Evolutionary conservation across 2,888 invertebrate species (phyloP).

Genomic region (Drosophila stalkeri): DNA sequence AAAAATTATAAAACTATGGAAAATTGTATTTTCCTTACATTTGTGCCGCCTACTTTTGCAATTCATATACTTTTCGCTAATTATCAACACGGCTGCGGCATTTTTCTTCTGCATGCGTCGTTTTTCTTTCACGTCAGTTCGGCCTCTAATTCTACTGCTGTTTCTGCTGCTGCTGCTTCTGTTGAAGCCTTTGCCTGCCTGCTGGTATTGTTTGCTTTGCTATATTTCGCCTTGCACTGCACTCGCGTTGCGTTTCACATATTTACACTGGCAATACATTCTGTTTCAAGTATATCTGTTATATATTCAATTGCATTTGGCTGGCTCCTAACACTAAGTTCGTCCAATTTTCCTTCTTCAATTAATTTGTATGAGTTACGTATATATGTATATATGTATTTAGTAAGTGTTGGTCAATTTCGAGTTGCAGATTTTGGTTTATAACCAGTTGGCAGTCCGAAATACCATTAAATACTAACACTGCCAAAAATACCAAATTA

Average conservation of each 20-base stretch:
- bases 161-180: constrained; percentile 36
- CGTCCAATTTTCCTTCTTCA: constrained; percentile 54
- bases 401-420: constrained; percentile 46
- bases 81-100: constrained; percentile 64
- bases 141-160: constrained; percentile 47
- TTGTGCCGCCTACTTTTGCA: constrained; percentile 57
- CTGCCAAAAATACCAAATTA: constrained; percentile 14
- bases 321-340: constrained; percentile 47
- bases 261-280: constrained; percentile 52
- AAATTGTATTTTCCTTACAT: constrained; percentile 49
- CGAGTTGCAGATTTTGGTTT: constrained; percentile 29
- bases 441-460: constrained; percentile 44
- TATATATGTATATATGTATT: constrained; percentile 55
- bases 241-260: constrained; percentile 62
- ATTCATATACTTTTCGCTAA: constrained; percentile 60
- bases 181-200: constrained; percentile 39
- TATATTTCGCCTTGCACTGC: constrained; percentile 59
- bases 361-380: constrained; percentile 63
- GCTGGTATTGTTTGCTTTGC: constrained; percentile 59
- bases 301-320: constrained; percentile 33
- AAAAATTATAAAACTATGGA: constrained; percentile 53
- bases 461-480: constrained; percentile 28
- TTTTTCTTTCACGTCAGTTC: constrained; percentile 66
- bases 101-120: constrained; percentile 72
- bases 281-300: constrained; percentile 22